Conservation (phyloP, 2,888 invertebrate species). For the Cremastobaeus sp. region DNA sequence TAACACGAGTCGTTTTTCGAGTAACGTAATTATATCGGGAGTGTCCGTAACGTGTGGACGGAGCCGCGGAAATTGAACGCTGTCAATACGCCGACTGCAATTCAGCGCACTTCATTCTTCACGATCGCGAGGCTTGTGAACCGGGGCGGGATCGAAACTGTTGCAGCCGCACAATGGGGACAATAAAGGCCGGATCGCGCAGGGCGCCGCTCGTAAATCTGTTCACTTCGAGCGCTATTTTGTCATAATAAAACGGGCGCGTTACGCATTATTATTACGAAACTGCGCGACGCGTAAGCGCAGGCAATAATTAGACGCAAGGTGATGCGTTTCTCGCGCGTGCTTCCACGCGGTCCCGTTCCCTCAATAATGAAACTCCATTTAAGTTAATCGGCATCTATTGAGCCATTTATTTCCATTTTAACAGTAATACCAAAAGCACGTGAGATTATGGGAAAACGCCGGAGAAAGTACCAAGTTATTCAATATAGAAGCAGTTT, state of each 20-base stretch:
- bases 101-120: slow-evolving; percentile 5
- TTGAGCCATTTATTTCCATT: slow-evolving; percentile 59
- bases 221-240: background rate
- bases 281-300: slow-evolving; percentile 1
- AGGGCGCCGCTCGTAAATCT: background rate
- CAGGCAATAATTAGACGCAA: slow-evolving; percentile 38
- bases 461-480: slow-evolving; percentile 53
- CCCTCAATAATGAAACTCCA: slow-evolving; percentile 54
- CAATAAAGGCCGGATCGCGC: slow-evolving; percentile 14
- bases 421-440: slow-evolving; percentile 48
- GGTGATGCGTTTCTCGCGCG: slow-evolving; percentile 10
- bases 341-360: slow-evolving; percentile 53
- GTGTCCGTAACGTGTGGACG: background rate
- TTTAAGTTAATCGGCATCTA: slow-evolving; percentile 54
- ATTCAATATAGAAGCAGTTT: slow-evolving; percentile 58
- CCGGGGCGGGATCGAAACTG: background rate
- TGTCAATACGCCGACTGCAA: slow-evolving; percentile 12
- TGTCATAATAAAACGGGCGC: background rate
- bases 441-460: slow-evolving; percentile 60
- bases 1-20: background rate
- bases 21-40: background rate
- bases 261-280: slow-evolving; percentile 37
- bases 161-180: background rate
- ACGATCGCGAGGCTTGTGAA: slow-evolving; percentile 2
- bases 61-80: slow-evolving; percentile 14